Evolutionary conservation across 2,113 vertebrate species (phyloP), one percentile per base, ranked within the genome.

Genomic region (Grantiella picta): DNA sequence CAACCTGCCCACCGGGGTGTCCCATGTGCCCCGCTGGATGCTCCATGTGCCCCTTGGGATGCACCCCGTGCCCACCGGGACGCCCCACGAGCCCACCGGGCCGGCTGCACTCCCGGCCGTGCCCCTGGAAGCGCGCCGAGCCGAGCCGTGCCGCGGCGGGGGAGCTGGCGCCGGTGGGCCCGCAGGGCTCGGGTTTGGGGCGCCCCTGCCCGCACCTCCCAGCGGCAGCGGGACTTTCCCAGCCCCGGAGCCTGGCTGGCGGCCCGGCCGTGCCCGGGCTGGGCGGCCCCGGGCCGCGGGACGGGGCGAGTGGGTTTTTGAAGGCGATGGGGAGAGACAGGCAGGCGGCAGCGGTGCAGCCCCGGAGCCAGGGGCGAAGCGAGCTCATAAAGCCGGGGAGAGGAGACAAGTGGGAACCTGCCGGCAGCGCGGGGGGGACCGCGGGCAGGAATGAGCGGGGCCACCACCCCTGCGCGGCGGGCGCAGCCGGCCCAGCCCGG

Each of bases 301-400:
- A 38, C 38, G 38, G 38, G 38, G 38, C 38, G 38, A 38, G 38
- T 38, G 38, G 38, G 42, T 94, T 95, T 96, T 91, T 95, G 95
- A 95, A 91, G 95, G 90, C 64, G 87, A 95, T 86, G 88, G 92
- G 90, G 90, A 89, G 92, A 95, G 95, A 96, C 94, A 96, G 90
- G 95, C 95, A 95, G 95, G 92, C 95, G 95, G 87, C 94, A 91
- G 92, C 68, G 94, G 92, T 77, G 91, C 80, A 89, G 92, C 71
- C 71, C 94, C 68, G 35, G 92, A 96, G 95, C 95, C 90, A 89
- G 94, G 90, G 95, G 94, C 95, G 45, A 83, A 95, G 95, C 44
- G 90, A 91, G 33, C 94, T 95, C 83, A 91, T 95, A 86, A 96
- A 86, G 90, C 83, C 12, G 19, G 71, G 68, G 84, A 86, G 92